Percentiles rank a stretch among this genome's conserved stretches.
Conservation (phyloP, 2,113 vertebrate genomes). For the Cisticola juncidis region DNA sequence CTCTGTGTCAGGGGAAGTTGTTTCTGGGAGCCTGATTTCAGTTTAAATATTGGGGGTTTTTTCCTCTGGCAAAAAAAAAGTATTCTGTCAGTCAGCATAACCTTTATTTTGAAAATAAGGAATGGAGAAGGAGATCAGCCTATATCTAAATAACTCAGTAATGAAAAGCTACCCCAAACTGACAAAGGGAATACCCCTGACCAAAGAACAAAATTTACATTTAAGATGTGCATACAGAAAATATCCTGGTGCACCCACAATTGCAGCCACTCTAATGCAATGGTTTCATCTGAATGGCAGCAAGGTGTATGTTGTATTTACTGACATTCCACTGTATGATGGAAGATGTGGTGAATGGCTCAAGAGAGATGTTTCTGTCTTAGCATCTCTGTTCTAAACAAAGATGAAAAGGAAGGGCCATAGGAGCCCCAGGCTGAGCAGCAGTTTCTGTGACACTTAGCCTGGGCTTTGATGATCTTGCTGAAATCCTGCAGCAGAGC, state of each 20-base stretch:
- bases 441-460: not conserved
- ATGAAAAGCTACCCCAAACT: not conserved
- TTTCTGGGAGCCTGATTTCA: not conserved
- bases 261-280: not conserved
- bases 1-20: not conserved
- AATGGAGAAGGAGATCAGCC: not conserved
- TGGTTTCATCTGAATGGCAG: not conserved
- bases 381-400: constrained; percentile 57
- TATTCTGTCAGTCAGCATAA: not conserved
- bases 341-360: constrained; percentile 40
- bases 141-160: not conserved
- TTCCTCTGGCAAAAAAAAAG: not conserved
- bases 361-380: constrained; percentile 31
- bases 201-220: not conserved
- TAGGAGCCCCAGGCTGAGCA: not conserved
- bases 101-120: not conserved
- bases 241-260: not conserved
- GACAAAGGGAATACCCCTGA: not conserved
- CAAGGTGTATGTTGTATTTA: not conserved
- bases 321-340: not conserved
- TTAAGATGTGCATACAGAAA: not conserved
- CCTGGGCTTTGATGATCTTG: not conserved
- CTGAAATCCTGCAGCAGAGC: not conserved
- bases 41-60: not conserved
- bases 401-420: constrained; percentile 42